A percentile compares a stretch with the other conserved stretches of the same genome.
Conservation (phyloP, 2,797 vertebrate genomes). For the Sebastes wilsoni region DNA sequence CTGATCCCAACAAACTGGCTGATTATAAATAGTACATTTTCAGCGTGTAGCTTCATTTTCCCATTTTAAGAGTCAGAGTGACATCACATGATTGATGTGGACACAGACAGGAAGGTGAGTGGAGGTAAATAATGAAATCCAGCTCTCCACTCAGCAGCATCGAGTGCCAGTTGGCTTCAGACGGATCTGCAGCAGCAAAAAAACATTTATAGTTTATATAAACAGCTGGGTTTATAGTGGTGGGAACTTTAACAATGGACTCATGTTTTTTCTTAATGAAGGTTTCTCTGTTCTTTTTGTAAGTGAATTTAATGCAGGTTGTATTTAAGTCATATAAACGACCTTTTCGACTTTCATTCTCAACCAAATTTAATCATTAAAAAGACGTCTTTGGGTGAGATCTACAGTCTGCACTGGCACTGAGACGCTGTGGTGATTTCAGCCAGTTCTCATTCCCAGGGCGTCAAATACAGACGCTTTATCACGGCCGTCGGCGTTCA, state of each 20-base stretch:
- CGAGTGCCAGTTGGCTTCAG: neutral
- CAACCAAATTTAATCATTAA: neutral
- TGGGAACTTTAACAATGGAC: neutral
- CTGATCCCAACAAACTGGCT: neutral
- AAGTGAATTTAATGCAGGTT: neutral
- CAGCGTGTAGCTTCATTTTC: neutral
- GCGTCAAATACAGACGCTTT: no score
- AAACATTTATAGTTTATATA: neutral
- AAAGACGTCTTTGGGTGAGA: neutral
- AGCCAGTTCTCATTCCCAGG: no score
- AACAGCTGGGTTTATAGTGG: neutral
- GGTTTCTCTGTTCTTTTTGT: neutral
- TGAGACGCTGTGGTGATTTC: no score
- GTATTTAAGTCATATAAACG: neutral
- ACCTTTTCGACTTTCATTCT: neutral
- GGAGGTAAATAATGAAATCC: constrained; percentile 7
- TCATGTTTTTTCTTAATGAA: neutral
- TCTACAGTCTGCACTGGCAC: neutral
- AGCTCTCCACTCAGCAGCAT: neutral
- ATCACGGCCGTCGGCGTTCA: no score
- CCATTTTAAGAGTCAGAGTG: neutral
- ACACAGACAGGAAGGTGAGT: constrained; percentile 3
- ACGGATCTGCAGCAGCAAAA: neutral
- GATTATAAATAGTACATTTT: neutral
- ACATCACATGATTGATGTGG: neutral